These are phyloP conservation scores for Haemorhous mexicanus DNA, from an alignment of 2,113 vertebrate species.

Conservation along the genomic window DNA sequence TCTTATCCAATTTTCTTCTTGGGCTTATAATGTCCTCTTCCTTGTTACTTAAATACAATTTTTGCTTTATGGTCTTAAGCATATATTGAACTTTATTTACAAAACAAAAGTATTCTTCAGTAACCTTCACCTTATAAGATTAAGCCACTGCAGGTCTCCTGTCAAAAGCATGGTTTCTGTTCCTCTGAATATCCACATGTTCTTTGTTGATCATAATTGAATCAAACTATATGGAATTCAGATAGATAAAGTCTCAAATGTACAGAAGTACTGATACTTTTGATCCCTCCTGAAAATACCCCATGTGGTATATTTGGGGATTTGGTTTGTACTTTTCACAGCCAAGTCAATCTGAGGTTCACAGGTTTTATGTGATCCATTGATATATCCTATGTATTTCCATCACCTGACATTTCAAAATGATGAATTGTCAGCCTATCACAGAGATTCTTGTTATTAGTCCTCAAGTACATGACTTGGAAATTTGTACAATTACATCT, in stretches of 20 bases:
- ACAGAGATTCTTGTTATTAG: background rate
- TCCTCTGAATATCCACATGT: background rate
- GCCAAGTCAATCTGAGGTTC: background rate
- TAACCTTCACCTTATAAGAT: background rate
- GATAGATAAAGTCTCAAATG: background rate
- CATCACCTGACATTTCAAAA: slow-evolving; percentile 12
- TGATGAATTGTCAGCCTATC: background rate
- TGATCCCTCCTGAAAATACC: background rate
- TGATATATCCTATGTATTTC: background rate
- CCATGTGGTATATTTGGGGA: background rate
- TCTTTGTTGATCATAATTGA: background rate
- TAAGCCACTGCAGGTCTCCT: background rate
- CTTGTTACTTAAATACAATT: background rate
- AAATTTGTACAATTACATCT: background rate
- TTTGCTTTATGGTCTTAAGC: background rate
- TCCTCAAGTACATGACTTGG: background rate
- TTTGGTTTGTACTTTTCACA: background rate
- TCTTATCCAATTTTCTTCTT: background rate
- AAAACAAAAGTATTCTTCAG: background rate
- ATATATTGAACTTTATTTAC: background rate
- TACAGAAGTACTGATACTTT: background rate
- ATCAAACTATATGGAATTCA: background rate
- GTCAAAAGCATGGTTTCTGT: background rate
- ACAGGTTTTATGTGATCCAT: background rate
- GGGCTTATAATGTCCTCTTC: background rate